Percentiles rank a stretch among this genome's conserved stretches.
Conservation (phyloP, 2,888 invertebrate genomes). For the Rhamphomyia laevipes region DNA sequence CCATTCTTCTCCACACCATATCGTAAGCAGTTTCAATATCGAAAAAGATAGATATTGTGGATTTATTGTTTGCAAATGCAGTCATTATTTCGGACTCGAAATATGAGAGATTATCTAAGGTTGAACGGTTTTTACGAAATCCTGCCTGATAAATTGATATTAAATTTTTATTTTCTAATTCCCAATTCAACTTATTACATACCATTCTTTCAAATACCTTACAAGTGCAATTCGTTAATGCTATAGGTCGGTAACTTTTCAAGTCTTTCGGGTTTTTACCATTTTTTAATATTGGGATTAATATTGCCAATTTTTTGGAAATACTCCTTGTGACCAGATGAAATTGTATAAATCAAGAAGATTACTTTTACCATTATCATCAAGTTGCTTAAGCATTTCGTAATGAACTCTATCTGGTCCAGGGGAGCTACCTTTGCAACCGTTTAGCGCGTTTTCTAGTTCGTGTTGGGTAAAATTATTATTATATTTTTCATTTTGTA, state of each 20-base stretch:
- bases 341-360: not conserved
- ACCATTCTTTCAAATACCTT: slow-evolving; percentile 1
- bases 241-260: too few relatives aligned
- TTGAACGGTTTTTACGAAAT: too few relatives aligned
- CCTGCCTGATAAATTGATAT: not conserved
- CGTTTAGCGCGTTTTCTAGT: not conserved
- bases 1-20: too few relatives aligned
- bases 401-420: not conserved
- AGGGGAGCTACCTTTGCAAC: not conserved
- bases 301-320: not conserved
- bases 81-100: too few relatives aligned
- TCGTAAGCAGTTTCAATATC: too few relatives aligned
- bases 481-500: slow-evolving; percentile 2
- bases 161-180: not conserved
- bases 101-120: too few relatives aligned
- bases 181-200: not conserved
- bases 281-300: not conserved
- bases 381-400: not conserved
- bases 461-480: not conserved
- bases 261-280: not conserved
- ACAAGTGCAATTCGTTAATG: not conserved
- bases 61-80: too few relatives aligned
- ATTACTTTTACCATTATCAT: not conserved
- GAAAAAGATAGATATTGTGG: too few relatives aligned
- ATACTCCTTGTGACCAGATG: not conserved